Evolutionary conservation across 2,113 vertebrate genomes (phyloP).

Genomic region (Bubo bubo): DNA sequence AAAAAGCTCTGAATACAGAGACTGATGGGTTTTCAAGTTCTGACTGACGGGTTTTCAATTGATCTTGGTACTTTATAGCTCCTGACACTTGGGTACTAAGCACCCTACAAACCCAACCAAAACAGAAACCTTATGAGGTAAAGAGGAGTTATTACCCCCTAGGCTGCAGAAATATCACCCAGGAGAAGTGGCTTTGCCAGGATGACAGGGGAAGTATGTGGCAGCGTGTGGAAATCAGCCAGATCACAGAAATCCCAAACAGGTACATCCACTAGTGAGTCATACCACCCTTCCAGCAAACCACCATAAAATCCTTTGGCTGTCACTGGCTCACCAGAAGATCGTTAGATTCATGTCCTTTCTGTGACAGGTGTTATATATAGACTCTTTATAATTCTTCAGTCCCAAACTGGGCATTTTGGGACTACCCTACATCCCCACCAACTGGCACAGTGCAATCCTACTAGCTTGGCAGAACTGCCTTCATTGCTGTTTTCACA

Average conservation of each 20-base stretch:
- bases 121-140: not conserved
- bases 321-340: not conserved
- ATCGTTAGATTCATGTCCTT: not conserved
- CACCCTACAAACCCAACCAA: not conserved
- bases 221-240: not conserved
- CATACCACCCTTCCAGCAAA: not conserved
- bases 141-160: not conserved
- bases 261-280: not conserved
- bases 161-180: not conserved
- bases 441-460: not conserved
- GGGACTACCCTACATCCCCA: not conserved
- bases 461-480: not conserved
- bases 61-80: constrained; percentile 4
- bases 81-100: not conserved
- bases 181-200: not conserved
- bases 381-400: not conserved
- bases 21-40: constrained; percentile 35
- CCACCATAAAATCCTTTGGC: not conserved
- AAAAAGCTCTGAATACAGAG: constrained; percentile 54
- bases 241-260: not conserved
- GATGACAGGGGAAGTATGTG: not conserved
- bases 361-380: not conserved
- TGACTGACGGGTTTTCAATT: constrained; percentile 36
- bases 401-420: not conserved
- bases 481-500: not conserved